Conservation (phyloP, 2,888 invertebrate genomes). For the Ophion slaviceki region DNA sequence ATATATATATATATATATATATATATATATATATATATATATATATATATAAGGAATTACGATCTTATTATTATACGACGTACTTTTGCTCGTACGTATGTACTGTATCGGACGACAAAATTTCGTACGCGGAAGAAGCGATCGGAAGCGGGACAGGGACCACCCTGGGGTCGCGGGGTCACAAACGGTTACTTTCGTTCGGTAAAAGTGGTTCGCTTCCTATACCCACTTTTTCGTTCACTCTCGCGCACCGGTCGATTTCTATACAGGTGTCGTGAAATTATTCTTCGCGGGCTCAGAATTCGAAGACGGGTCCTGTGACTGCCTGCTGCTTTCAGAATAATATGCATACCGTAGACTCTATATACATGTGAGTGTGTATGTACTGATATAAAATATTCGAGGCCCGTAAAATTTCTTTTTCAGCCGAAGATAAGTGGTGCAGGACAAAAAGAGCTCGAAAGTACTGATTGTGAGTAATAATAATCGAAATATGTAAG, state of each 20-base stretch:
- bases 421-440: too few species aligned
- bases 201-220: constrained; percentile 48
- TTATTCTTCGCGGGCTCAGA: too few species aligned
- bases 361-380: too few species aligned
- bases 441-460: too few species aligned
- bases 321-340: too few species aligned
- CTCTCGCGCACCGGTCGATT: too few species aligned
- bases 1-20: neutral
- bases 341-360: neutral
- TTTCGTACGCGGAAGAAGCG: constrained; percentile 45
- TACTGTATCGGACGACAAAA: constrained; percentile 35
- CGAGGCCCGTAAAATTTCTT: too few species aligned
- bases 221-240: constrained; percentile 13
- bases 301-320: too few species aligned
- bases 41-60: neutral
- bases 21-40: neutral
- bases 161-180: constrained; percentile 62
- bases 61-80: constrained; percentile 18
- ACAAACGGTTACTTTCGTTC: constrained; percentile 63
- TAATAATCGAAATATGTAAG: too few species aligned
- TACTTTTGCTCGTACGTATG: constrained; percentile 18
- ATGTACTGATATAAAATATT: too few species aligned
- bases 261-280: too few species aligned
- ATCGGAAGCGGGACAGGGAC: constrained; percentile 52
- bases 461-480: too few species aligned